Percentiles rank a stretch among this genome's conserved stretches.
These are phyloP conservation scores for Ceratosolen fusciceps DNA, from an alignment of 1,140 invertebrate species.

Conservation along the genomic window DNA sequence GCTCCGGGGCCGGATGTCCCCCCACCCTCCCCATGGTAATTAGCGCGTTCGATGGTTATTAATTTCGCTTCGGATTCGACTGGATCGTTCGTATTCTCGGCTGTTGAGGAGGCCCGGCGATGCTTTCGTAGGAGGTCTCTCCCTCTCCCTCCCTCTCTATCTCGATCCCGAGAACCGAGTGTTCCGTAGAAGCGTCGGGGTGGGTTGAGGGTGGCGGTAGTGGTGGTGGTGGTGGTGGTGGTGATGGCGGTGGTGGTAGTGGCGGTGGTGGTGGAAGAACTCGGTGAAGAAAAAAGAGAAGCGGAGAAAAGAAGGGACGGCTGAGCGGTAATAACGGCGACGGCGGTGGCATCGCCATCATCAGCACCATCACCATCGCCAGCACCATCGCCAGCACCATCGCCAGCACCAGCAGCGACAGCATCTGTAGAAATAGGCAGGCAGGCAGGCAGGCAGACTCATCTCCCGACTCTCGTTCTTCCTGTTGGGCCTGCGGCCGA, in stretches of 20 bases:
- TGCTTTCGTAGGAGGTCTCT: slow-evolving; percentile 23
- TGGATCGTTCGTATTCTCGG: slow-evolving; percentile 33
- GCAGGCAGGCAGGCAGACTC: no score
- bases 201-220: no score
- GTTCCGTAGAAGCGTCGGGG: slow-evolving; percentile 13
- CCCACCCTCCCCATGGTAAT: slow-evolving; percentile 17
- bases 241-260: no score
- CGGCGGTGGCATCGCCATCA: no score
- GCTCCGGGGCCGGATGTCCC: not conserved
- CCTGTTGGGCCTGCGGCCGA: slow-evolving; percentile 9
- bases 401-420: no score
- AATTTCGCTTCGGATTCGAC: slow-evolving; percentile 38
- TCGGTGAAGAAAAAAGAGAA: slow-evolving; percentile 23
- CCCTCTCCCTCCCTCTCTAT: no score
- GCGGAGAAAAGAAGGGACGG: not conserved
- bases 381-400: no score
- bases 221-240: no score
- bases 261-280: no score
- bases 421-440: slow-evolving; percentile 45
- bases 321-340: no score
- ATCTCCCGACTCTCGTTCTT: slow-evolving; percentile 36
- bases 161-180: slow-evolving; percentile 35
- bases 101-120: not conserved
- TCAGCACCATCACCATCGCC: no score
- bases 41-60: slow-evolving; percentile 37